phyloP scores from a whole-genome alignment of 1,140 invertebrate species.

The Tetramorium simillimum region DNA sequence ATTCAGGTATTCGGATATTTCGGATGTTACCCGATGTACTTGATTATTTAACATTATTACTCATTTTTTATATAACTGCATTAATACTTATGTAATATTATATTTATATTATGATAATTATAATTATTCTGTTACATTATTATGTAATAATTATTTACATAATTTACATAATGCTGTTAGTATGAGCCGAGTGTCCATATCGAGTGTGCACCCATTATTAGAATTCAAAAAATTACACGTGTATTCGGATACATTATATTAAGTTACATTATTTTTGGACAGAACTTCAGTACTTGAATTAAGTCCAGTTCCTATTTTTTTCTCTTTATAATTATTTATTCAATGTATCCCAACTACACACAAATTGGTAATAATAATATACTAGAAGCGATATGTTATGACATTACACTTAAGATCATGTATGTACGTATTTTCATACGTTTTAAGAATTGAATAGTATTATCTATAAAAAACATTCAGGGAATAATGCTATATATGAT shows the following conservation, averaged over 20 bases:
- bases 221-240: constrained; percentile 1
- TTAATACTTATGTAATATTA: constrained; percentile 38
- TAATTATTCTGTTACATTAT: constrained; percentile 30
- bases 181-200: neutral
- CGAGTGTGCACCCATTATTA: neutral
- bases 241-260: constrained; percentile 8
- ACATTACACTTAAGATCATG: constrained; percentile 14
- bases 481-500: constrained; percentile 12
- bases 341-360: neutral
- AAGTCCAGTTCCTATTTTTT: neutral
- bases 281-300: neutral
- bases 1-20: constrained; percentile 3
- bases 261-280: neutral
- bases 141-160: constrained; percentile 22
- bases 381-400: neutral
- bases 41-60: constrained; percentile 10
- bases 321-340: neutral
- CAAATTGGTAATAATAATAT: constrained; percentile 14
- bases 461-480: constrained; percentile 8
- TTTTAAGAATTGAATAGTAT: constrained; percentile 13
- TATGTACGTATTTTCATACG: neutral
- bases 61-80: constrained; percentile 1
- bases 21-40: neutral
- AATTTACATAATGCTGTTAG: neutral
- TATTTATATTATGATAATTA: constrained; percentile 42